A percentile compares a stretch with the other conserved stretches of the same genome.
Conservation (phyloP, 2,888 invertebrate genomes). For the Ophion ellenae region DNA sequence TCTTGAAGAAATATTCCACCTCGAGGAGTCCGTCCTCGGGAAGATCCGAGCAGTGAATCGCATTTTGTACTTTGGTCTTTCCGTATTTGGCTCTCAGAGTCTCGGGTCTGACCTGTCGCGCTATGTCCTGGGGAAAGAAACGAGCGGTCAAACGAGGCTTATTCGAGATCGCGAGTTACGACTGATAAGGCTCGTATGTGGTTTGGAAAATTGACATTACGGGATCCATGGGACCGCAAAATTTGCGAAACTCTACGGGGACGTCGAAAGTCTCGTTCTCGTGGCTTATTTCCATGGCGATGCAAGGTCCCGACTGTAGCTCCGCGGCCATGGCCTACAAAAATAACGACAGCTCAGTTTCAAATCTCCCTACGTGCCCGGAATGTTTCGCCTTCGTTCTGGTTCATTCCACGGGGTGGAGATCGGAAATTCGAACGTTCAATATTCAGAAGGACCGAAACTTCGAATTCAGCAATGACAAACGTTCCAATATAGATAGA, state of each 20-base stretch:
- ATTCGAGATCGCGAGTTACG: not conserved
- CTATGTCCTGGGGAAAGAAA: constrained; percentile 89
- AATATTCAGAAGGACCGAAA: too few relatives aligned
- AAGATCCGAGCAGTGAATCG: constrained; percentile 96
- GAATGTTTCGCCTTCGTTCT: not conserved
- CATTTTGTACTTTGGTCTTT: constrained; percentile 92
- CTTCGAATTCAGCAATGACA: too few relatives aligned
- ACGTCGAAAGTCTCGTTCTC: constrained; percentile 86
- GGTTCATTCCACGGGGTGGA: not conserved
- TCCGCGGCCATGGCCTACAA: constrained; percentile 92
- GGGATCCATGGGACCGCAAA: constrained; percentile 96
- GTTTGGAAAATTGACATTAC: constrained; percentile 82
- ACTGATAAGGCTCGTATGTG: not conserved
- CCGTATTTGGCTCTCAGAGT: constrained; percentile 94
- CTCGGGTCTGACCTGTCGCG: constrained; percentile 92
- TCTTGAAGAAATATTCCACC: constrained; percentile 92
- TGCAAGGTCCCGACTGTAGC: constrained; percentile 92
- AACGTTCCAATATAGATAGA: too few relatives aligned
- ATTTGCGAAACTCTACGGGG: constrained; percentile 90
- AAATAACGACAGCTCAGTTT: constrained; percentile 37
- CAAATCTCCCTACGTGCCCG: not conserved
- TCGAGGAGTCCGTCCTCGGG: constrained; percentile 94
- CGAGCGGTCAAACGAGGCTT: not conserved
- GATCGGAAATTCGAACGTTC: too few relatives aligned
- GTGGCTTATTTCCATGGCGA: constrained; percentile 93